Evolutionary conservation across 2,888 invertebrate species (phyloP).

Genomic region (Eugnorisma glareosa): DNA sequence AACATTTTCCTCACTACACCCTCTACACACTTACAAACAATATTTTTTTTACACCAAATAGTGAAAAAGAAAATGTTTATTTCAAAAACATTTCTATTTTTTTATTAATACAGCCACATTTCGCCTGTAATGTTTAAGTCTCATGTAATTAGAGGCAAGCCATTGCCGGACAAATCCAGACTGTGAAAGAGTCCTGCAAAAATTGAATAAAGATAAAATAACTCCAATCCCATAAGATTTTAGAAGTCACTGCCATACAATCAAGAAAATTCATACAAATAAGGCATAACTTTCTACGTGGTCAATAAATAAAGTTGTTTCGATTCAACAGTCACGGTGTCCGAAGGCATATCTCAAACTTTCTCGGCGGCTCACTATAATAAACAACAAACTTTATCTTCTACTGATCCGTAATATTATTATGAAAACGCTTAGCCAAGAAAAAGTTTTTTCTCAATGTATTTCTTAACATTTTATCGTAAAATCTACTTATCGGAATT

Average conservation of each 20-base stretch:
- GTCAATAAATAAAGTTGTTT: constrained; percentile 59
- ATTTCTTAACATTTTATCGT: constrained; percentile 30
- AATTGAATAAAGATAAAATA: constrained; percentile 2
- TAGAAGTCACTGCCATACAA: constrained; percentile 22
- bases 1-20: too few species aligned
- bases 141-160: background rate
- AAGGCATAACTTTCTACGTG: constrained; percentile 50
- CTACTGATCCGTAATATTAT: constrained; percentile 64
- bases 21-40: too few species aligned
- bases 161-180: too few species aligned
- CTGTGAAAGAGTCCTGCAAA: background rate
- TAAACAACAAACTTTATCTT: constrained; percentile 67
- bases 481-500: constrained; percentile 32
- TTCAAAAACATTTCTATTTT: too few species aligned
- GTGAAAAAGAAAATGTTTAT: too few species aligned
- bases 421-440: constrained; percentile 62
- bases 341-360: constrained; percentile 57
- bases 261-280: constrained; percentile 43
- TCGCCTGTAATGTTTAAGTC: background rate
- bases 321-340: constrained; percentile 44
- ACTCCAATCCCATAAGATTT: background rate
- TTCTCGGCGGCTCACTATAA: constrained; percentile 56
- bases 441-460: constrained; percentile 39
- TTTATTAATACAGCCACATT: background rate
- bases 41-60: too few species aligned